Base-by-base conservation (phyloP, 2,113 vertebrate genomes). In the Oryzias woworae region DNA sequence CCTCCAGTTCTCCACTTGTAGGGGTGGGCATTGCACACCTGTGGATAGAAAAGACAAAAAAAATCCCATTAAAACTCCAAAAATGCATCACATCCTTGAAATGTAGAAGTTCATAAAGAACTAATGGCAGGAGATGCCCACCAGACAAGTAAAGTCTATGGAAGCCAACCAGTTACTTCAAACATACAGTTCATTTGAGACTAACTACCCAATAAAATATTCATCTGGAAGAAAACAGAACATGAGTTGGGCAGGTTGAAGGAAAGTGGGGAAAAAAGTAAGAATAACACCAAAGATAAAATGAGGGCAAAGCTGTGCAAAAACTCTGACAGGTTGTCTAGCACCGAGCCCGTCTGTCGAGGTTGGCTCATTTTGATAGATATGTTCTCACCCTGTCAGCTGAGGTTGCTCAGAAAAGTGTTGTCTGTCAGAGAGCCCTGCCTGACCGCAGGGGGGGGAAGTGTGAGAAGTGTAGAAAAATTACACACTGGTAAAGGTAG, bases 1-100 rank as follows among this genome's bases (percentile, higher is more conserved):
- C 81, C 79, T 93, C 92, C 91, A 92, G 28, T 90, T 89, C 7
- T 92, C 91, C 44, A 91, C 91, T 77, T 92, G 88, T 54, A 92
- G 18, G 26, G 82, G 65, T 0, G 91, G 91, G 73, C 92, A 93
- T 7, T 51, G 82, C 20, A 57, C 72, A 71, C 73, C 88, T 89
- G 73, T 18, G 53, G 66, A 75, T 47, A 64, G 23, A 69, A 58
- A 58, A 3, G 14, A 28, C 26, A 28, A 28, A 17, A 79, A 23
- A 42, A 0, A 55, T 17, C 13, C 3, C 14, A 20, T n/a, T 14
- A 13, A 28, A 22, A 36, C 75, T 65, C 23, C 3, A 17, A 14
- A 1, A 67, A 20, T 48, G 58, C 7, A 58, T 16, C 45, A 46
- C 51, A 52, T 15, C 1, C 20, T 14, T 20, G 55, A 31, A 28